Evolutionary conservation across 2,113 vertebrate species (phyloP).

Genomic region (Anas platyrhynchos): DNA sequence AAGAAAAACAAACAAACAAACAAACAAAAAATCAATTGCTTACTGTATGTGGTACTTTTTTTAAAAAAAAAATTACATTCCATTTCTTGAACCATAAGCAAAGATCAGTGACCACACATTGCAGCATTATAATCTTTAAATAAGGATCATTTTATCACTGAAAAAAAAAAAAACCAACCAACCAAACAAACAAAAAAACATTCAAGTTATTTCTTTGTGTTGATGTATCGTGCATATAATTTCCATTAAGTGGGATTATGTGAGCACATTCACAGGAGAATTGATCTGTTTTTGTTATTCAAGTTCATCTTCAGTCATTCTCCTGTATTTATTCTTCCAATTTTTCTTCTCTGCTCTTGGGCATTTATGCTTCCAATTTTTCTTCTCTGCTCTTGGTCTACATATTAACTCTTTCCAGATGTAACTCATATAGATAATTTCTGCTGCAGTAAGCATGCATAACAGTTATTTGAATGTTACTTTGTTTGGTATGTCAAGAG

Average conservation of each 20-base stretch:
- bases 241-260: not conserved
- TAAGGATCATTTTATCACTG: not conserved
- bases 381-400: not conserved
- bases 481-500: not conserved
- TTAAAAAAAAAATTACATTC: not conserved
- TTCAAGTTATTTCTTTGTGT: not conserved
- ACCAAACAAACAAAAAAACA: not conserved
- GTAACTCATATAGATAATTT: not conserved
- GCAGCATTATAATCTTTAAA: not conserved
- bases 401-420: not conserved
- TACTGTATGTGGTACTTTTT: not conserved
- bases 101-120: not conserved
- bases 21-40: not conserved
- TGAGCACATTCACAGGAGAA: not conserved
- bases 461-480: not conserved
- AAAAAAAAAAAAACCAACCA: conserved; percentile 6
- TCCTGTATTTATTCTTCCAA: not conserved
- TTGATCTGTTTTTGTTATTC: not conserved
- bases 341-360: not conserved
- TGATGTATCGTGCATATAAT: not conserved
- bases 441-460: not conserved
- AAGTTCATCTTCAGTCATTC: not conserved
- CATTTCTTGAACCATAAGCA: not conserved
- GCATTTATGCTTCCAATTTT: not conserved
- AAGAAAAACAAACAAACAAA: not conserved